Conservation (phyloP, 1,140 invertebrate species). For the Heliconius himera region DNA sequence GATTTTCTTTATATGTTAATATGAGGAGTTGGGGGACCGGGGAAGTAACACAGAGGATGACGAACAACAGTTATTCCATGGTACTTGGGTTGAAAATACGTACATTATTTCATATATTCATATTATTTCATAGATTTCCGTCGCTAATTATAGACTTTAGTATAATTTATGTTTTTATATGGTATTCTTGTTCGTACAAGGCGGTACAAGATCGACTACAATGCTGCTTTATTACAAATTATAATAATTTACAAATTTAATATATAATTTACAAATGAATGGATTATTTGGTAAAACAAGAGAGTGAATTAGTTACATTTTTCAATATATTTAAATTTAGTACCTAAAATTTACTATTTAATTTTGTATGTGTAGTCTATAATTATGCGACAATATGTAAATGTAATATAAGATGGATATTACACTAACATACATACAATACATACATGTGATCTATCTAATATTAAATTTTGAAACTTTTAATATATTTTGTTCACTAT, state of each 20-base stretch:
- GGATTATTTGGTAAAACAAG: neutral
- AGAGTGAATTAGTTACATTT: neutral
- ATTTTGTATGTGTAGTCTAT: neutral
- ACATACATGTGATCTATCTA: constrained; percentile 16
- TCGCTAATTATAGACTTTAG: neutral
- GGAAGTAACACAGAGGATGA: constrained; percentile 1
- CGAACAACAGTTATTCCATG: neutral
- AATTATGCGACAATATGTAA: neutral
- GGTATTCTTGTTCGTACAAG: too few species aligned
- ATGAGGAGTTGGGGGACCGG: neutral
- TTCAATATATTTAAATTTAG: neutral
- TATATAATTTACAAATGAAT: too few species aligned
- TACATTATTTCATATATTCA: neutral
- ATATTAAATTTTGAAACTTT: constrained; percentile 27
- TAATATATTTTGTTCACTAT: constrained; percentile 45
- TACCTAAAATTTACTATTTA: neutral
- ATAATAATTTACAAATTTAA: too few species aligned
- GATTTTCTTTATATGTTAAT: constrained; percentile 1
- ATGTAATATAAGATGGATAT: neutral
- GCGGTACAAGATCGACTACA: too few species aligned
- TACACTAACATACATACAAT: constrained; percentile 16
- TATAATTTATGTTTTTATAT: too few species aligned
- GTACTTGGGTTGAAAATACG: neutral
- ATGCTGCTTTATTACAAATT: too few species aligned
- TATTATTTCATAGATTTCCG: neutral